A percentile compares a stretch with the other conserved stretches of the same genome.
phyloP scores from a whole-genome alignment of 2,113 vertebrate genomes.

The Herpetotheres cachinnans region DNA sequence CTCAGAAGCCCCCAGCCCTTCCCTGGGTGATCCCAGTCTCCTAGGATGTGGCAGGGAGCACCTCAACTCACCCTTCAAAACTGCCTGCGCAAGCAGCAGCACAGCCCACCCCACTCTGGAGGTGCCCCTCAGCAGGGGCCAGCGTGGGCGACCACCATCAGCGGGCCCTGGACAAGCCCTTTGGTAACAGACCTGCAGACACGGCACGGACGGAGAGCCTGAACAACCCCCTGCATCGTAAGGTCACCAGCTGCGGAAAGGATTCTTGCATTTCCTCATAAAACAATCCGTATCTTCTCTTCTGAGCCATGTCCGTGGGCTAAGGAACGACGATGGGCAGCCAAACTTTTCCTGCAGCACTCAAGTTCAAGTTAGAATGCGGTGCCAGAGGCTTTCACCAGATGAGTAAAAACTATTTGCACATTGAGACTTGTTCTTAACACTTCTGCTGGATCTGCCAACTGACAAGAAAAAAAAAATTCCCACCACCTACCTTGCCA shows the following conservation, averaged over 20 bases:
- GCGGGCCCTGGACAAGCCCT: not conserved
- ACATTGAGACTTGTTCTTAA: not conserved
- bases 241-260: not conserved
- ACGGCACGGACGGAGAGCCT: not conserved
- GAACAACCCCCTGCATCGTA: not conserved
- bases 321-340: not conserved
- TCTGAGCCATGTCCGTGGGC: not conserved
- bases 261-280: not conserved
- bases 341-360: not conserved
- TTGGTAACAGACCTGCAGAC: not conserved
- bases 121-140: not conserved
- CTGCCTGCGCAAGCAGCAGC: not conserved
- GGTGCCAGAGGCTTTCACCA: not conserved
- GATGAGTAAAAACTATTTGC: not conserved
- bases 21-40: not conserved
- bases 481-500: not conserved
- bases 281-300: not conserved
- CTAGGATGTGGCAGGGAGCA: not conserved
- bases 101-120: not conserved
- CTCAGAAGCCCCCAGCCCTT: not conserved
- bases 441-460: not conserved
- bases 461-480: not conserved
- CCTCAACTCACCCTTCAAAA: not conserved
- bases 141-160: not conserved
- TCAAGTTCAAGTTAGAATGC: not conserved